Evolutionary conservation across 2,888 invertebrate genomes (phyloP), one percentile per base, ranked within the genome.

Genomic region (Peribatodes rhomboidaria): DNA sequence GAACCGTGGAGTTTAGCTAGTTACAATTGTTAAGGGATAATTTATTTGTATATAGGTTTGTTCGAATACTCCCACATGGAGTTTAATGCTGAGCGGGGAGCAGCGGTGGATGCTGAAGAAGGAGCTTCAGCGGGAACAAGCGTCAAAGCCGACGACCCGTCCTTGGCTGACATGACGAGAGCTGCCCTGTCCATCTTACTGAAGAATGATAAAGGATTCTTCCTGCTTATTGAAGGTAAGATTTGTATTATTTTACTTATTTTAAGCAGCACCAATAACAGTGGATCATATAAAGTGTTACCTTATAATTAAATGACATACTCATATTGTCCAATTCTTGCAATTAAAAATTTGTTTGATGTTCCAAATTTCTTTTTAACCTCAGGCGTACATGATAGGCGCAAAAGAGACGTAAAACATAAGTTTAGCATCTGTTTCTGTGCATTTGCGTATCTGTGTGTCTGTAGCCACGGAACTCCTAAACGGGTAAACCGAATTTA

Each of bases 51-150:
- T n/a, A n/a, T n/a, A 96, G 96, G 96, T 75, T 86, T 96, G 70
- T 96, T 97, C 82, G 95, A 96, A 71, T 96, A 96, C 81, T 96
- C 96, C 18, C 96, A 97, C 83, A 95, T 97, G 96, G 96, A 96
- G 79, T 97, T 96, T 81, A 96, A 96, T 73, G 96, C 95, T 27
- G 96, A 96, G 81, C 90, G 96, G 31, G 95, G 96, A 75, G 94
- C 94, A 39, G 94, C 94, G 20, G 94, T 79, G 41, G 90, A 90
- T 53, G 81, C 94, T n/a, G 90, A 90, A 70, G 91, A 90, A 31
- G 91, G 87, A 62, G 94, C 95, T 33, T 94, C 95, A 75, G 90
- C 95, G 31, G 95, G 95, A 74, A 94, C 95, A 3, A 92, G 94
- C 18, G 94, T 84, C 1, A 91, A 89, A 71, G 88, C 95, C 1